phyloP scores from a whole-genome alignment of 2,888 invertebrate genomes.

The Hirtodrosophila confusa region DNA sequence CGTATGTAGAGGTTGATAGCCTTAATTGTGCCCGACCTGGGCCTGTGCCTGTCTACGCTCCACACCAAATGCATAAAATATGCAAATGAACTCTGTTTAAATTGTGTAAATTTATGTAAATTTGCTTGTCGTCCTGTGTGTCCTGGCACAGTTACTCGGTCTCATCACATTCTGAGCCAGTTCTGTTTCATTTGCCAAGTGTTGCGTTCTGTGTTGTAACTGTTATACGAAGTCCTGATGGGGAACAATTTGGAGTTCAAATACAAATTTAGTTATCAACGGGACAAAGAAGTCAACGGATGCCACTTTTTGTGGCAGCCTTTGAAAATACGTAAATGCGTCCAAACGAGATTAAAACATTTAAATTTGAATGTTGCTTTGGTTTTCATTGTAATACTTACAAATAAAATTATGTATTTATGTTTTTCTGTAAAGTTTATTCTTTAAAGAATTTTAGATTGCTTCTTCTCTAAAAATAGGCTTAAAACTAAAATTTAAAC shows the following conservation, averaged over 20 bases:
- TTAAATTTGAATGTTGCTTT: background rate
- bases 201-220: slow-evolving; percentile 35
- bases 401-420: background rate
- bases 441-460: too few relatives aligned
- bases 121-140: slow-evolving; percentile 41
- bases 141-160: slow-evolving; percentile 6
- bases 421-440: too few relatives aligned
- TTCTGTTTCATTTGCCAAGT: slow-evolving; percentile 44
- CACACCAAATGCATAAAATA: slow-evolving; percentile 61
- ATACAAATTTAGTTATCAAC: slow-evolving; percentile 20
- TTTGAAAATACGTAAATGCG: slow-evolving; percentile 4
- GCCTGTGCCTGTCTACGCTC: slow-evolving; percentile 1
- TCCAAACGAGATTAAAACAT: background rate
- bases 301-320: background rate
- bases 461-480: too few relatives aligned
- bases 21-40: slow-evolving; percentile 52
- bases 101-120: slow-evolving; percentile 66
- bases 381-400: too few relatives aligned
- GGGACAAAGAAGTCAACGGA: slow-evolving; percentile 14
- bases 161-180: slow-evolving; percentile 2
- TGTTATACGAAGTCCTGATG: slow-evolving; percentile 37
- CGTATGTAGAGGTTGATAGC: slow-evolving; percentile 59
- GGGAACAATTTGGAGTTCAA: background rate
- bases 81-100: slow-evolving; percentile 65
- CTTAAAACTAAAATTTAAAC: too few relatives aligned